Evolutionary conservation across 1,140 invertebrate genomes (phyloP).

Genomic region (Plutomurus gul): DNA sequence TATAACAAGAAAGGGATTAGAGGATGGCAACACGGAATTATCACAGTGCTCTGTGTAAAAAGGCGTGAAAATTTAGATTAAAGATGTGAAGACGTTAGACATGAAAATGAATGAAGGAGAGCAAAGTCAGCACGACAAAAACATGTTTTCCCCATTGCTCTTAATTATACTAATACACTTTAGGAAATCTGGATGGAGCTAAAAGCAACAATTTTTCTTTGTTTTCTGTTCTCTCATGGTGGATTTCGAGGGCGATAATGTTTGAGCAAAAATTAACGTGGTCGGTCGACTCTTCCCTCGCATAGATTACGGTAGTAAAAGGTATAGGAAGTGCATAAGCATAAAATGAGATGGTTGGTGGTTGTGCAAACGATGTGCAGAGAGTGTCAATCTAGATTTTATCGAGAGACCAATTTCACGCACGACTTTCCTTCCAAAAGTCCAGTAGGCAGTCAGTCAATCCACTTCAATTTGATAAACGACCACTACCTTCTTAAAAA

Average conservation of each 20-base stretch:
- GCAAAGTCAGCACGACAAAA: neutral
- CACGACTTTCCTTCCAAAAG: conserved; percentile 42
- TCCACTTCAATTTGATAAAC: conserved; percentile 35
- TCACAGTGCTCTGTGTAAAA: neutral
- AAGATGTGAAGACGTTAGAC: neutral
- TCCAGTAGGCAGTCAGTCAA: conserved; percentile 33
- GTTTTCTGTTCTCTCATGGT: neutral
- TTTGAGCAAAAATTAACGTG: no score
- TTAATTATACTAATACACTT: neutral
- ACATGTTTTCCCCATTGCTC: neutral
- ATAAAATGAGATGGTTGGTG: no score
- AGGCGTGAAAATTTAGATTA: conserved; percentile 4
- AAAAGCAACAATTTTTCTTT: neutral
- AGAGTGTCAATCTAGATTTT: conserved; percentile 50
- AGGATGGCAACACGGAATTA: no score
- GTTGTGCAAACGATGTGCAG: conserved; percentile 34
- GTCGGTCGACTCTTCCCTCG: no score
- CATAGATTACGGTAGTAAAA: no score
- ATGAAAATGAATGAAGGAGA: neutral
- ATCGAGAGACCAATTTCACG: conserved; percentile 45
- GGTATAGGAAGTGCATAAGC: no score
- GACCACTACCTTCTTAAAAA: neutral
- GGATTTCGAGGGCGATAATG: no score
- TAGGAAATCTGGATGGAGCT: neutral
- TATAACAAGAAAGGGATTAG: neutral